Percentiles rank a stretch among this genome's conserved stretches.
phyloP scores from a whole-genome alignment of 1,140 invertebrate genomes.

The Pseudoatta argentina region DNA sequence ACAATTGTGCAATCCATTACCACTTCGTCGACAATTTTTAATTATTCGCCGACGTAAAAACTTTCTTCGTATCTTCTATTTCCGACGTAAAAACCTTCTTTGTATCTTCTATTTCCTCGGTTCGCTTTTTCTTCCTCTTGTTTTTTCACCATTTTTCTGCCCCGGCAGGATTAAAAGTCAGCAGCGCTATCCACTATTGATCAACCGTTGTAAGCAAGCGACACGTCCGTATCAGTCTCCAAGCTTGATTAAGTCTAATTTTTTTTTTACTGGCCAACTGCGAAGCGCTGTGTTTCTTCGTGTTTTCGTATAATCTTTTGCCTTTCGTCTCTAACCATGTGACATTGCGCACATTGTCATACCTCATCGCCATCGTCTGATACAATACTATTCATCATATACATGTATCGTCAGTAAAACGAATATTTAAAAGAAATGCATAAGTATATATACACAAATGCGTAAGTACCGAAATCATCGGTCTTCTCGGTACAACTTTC shows the following conservation, averaged over 20 bases:
- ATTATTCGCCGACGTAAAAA: background rate
- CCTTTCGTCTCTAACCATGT: conserved; percentile 12
- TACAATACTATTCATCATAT: background rate
- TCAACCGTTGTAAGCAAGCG: conserved; percentile 49
- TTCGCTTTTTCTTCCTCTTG: conserved; percentile 10
- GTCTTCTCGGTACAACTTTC: conserved; percentile 58
- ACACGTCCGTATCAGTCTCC: conserved; percentile 72
- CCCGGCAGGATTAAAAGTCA: conserved; percentile 74
- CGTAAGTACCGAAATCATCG: conserved; percentile 50
- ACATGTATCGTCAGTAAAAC: conserved; percentile 33
- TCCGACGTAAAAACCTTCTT: no score
- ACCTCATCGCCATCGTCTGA: background rate
- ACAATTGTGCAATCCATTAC: background rate
- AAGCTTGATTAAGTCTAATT: conserved; percentile 80
- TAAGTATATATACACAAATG: background rate
- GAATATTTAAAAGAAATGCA: conserved; percentile 42
- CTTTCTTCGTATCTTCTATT: background rate
- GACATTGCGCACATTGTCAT: conserved; percentile 60
- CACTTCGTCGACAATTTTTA: no score
- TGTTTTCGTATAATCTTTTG: conserved; percentile 40
- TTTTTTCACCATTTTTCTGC: conserved; percentile 15
- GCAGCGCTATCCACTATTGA: conserved; percentile 65
- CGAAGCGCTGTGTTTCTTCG: conserved; percentile 71
- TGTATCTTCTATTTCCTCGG: background rate
- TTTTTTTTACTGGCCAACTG: conserved; percentile 84